These are phyloP conservation scores for Chloroceryle aenea DNA, from an alignment of 2,113 vertebrate genomes.

Conservation along the genomic window DNA sequence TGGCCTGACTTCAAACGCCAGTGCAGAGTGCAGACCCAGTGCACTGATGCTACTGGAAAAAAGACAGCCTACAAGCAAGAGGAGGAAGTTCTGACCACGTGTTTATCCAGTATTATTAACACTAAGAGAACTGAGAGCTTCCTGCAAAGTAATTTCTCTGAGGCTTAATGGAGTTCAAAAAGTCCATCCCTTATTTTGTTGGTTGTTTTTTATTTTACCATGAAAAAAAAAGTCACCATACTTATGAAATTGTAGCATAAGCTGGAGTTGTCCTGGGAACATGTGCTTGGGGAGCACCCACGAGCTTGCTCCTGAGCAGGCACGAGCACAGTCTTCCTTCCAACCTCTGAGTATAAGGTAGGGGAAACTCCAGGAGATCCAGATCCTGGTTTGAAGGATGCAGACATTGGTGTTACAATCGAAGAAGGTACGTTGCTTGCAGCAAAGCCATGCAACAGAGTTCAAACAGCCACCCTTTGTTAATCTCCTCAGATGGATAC, in stretches of 20 bases:
- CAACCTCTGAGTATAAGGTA: rapidly evolving
- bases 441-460: not conserved
- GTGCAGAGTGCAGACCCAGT: not conserved
- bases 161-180: not conserved
- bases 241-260: not conserved
- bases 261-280: rapidly evolving
- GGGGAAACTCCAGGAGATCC: not conserved
- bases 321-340: not conserved
- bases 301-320: not conserved
- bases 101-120: not conserved
- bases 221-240: not conserved
- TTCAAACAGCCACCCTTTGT: not conserved
- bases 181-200: not conserved
- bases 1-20: not conserved
- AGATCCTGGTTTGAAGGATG: not conserved
- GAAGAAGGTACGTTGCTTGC: not conserved
- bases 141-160: not conserved
- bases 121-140: not conserved
- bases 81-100: not conserved
- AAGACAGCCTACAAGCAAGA: not conserved
- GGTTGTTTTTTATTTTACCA: not conserved
- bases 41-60: not conserved
- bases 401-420: rapidly evolving
- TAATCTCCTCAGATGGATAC: not conserved
- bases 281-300: rapidly evolving